These are phyloP conservation scores for Iphiclides podalirius DNA, from an alignment of 2,888 invertebrate genomes.

Conservation along the genomic window DNA sequence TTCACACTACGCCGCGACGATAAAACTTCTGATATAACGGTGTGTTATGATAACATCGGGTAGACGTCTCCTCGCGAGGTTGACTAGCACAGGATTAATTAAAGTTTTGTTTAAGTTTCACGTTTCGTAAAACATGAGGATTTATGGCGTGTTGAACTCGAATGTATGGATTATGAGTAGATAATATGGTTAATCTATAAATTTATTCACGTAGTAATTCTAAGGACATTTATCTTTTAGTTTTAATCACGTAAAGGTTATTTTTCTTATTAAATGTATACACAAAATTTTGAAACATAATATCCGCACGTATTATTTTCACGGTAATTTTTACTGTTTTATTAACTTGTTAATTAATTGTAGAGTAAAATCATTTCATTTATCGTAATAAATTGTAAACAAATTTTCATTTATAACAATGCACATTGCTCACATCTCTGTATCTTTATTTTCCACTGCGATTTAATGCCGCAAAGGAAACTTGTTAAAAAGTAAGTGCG, in stretches of 20 bases:
- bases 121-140: conserved; percentile 14
- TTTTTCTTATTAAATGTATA: no score
- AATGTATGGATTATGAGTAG: not conserved
- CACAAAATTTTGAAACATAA: no score
- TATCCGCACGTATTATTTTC: no score
- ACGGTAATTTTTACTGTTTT: no score
- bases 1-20: conserved; percentile 67
- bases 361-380: no score
- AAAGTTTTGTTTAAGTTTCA: conserved; percentile 45
- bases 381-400: no score
- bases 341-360: no score
- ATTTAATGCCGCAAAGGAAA: conserved; percentile 38
- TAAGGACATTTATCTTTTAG: no score
- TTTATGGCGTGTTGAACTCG: conserved; percentile 7
- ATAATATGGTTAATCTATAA: no score
- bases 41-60: conserved; percentile 58
- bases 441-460: conserved; percentile 42
- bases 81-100: conserved; percentile 54
- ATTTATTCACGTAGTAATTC: no score
- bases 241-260: no score
- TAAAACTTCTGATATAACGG: conserved; percentile 66
- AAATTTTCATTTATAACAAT: no score
- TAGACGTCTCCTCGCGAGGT: conserved; percentile 36
- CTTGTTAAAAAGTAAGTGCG: conserved; percentile 69
- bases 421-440: conserved; percentile 33